Conservation (phyloP, 1,140 invertebrate genomes). For the Drosophila bocki region DNA sequence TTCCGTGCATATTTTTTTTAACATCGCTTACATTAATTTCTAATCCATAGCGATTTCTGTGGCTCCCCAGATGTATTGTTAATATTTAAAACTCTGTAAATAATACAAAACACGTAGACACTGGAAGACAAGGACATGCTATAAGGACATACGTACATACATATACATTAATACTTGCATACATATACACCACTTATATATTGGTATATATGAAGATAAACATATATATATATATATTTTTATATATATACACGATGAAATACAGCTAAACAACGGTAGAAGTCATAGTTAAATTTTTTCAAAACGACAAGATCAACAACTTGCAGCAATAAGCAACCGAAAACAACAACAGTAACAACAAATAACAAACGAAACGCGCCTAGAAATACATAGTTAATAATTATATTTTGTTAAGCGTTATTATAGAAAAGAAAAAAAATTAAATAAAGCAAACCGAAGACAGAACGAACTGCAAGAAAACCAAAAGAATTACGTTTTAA, state of each 20-base stretch:
- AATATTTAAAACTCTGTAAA: conserved; percentile 66
- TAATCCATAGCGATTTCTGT: neutral
- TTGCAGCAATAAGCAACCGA: conserved; percentile 56
- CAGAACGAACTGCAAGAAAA: conserved; percentile 42
- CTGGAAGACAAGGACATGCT: conserved; percentile 29
- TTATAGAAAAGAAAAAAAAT: conserved; percentile 64
- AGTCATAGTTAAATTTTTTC: conserved; percentile 78
- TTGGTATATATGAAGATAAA: conserved; percentile 40
- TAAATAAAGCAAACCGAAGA: conserved; percentile 39
- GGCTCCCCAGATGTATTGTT: conserved; percentile 51
- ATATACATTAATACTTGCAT: conserved; percentile 43
- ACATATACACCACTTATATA: conserved; percentile 38
- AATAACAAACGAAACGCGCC: conserved; percentile 65
- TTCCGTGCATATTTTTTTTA: neutral
- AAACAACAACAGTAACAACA: conserved; percentile 36
- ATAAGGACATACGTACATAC: conserved; percentile 37
- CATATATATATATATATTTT: conserved; percentile 74
- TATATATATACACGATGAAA: conserved; percentile 72
- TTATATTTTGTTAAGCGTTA: conserved; percentile 83
- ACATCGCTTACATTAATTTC: neutral
- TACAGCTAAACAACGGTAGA: conserved; percentile 64
- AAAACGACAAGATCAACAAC: conserved; percentile 56
- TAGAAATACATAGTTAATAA: conserved; percentile 73
- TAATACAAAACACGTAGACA: conserved; percentile 48
- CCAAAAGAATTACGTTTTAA: conserved; percentile 73